Evolutionary conservation across 2,113 vertebrate species (phyloP).

Genomic region (Labeo rohita): DNA sequence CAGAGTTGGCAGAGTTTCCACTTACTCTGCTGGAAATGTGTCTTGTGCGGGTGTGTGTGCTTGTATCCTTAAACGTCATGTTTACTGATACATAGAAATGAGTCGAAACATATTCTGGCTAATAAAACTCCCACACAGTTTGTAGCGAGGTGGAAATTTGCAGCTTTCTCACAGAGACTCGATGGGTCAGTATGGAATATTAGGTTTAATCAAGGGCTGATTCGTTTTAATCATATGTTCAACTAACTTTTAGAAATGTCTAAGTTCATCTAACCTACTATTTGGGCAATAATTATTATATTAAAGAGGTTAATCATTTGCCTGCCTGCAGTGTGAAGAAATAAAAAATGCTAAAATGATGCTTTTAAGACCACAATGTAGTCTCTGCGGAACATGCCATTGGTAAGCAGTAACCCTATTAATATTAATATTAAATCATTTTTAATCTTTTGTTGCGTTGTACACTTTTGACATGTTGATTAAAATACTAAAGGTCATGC

Average conservation of each 20-base stretch:
- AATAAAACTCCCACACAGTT: slow-evolving; percentile 13
- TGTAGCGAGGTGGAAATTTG: neutral
- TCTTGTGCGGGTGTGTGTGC: neutral
- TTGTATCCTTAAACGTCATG: slow-evolving; percentile 9
- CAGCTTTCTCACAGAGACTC: neutral
- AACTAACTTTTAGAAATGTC: neutral
- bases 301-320: neutral
- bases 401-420: too few species aligned
- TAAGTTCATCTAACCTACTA: neutral
- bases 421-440: too few species aligned
- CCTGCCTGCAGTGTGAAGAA: neutral
- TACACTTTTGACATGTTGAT: too few species aligned
- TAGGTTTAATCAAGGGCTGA: neutral
- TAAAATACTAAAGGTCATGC: too few species aligned
- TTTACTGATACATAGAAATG: slow-evolving; percentile 26
- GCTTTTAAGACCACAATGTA: neutral
- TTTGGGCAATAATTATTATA: neutral
- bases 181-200: neutral
- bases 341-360: neutral
- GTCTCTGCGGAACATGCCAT: neutral
- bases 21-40: slow-evolving; percentile 7
- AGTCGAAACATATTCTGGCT: slow-evolving; percentile 1
- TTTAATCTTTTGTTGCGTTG: too few species aligned
- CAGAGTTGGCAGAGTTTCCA: slow-evolving; percentile 28
- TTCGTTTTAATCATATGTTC: neutral